Base-by-base conservation (phyloP, 2,888 invertebrate genomes). In the Andrena haemorrhoa region DNA sequence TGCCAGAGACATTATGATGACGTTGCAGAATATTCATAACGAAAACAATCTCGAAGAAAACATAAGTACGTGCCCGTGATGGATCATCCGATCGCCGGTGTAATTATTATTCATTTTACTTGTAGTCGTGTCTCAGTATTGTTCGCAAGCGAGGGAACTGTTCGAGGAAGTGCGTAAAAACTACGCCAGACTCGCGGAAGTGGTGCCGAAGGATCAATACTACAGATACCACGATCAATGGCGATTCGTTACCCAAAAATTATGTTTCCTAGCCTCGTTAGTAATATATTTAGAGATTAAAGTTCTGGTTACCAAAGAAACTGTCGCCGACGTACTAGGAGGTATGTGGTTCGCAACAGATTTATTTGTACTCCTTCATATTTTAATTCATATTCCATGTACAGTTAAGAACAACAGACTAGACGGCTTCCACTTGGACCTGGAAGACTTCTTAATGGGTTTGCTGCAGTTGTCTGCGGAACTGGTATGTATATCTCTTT, bases 401-500 rank as follows among this genome's bases (percentile, higher is more conserved):
- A 41, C 94, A 98, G 98, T 98, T 29, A 96, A 96, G 91, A 94
- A 95, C 0, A 95, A 96, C 79, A 94, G 95, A 82, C 95, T 95
- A 47, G 95, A 96, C n/a, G 98, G 97, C 0, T 98, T 98, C 91
- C 98, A 98, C 91, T 94, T 98, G 88, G 98, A 98, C 88, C 95
- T 98, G 35, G 98, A 99, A 93, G 98, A 98, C 92, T 98, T 97
- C 90, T 94, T 99, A 26, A 96, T 97, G 93, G 98, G 98, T 0
- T 94, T 98, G 10, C 94, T 98, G 20, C 96, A 96, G 91, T 94
- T 98, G 87, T 97, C 98, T 47, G 96, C 97, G 20, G 98, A 98
- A 94, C 93, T 98, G 95, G 97, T 97, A 93, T n/a, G 79, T 63
- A 78, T 56, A n/a, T 23, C 56, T 26, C 26, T 0, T 6, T 69